Evolutionary conservation across 2,113 vertebrate genomes (phyloP).

Genomic region (Psittacula cyanocephala): DNA sequence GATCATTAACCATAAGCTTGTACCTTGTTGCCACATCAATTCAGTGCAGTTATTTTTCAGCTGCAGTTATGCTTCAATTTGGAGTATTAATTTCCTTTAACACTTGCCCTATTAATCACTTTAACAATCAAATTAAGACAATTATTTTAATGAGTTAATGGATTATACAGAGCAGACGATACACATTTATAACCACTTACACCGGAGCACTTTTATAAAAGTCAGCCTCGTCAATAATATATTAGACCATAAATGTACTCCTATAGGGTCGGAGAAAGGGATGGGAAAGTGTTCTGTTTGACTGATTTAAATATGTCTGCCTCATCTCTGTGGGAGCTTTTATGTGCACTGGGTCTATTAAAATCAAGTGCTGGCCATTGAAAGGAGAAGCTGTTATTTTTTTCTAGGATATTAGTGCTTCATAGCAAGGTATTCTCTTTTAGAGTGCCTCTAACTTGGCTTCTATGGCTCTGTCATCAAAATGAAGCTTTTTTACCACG

Average conservation of each 20-base stretch:
- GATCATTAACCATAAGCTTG: conserved; percentile 64
- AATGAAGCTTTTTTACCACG: background rate
- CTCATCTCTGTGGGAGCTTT: background rate
- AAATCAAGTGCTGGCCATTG: background rate
- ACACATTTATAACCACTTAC: conserved; percentile 70
- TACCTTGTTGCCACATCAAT: conserved; percentile 48
- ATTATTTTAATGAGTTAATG: conserved; percentile 81
- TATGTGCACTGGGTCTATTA: background rate
- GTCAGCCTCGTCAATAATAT: conserved; percentile 73
- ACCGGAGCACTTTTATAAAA: conserved; percentile 60
- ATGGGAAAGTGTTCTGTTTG: background rate
- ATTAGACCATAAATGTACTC: conserved; percentile 60
- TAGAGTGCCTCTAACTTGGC: background rate
- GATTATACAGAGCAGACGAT: conserved; percentile 65
- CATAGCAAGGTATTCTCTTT: background rate
- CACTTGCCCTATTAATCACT: conserved; percentile 80
- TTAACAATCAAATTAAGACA: conserved; percentile 82
- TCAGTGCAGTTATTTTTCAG: conserved; percentile 50
- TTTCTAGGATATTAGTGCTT: background rate
- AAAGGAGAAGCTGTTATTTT: conserved; percentile 3
- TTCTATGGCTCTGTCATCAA: background rate
- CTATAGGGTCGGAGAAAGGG: background rate
- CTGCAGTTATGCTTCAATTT: conserved; percentile 62
- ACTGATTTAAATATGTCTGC: conserved; percentile 27
- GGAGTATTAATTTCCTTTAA: conserved; percentile 78